These are phyloP conservation scores for Mimachlamys varia DNA, from an alignment of 2,888 invertebrate species.

Conservation along the genomic window DNA sequence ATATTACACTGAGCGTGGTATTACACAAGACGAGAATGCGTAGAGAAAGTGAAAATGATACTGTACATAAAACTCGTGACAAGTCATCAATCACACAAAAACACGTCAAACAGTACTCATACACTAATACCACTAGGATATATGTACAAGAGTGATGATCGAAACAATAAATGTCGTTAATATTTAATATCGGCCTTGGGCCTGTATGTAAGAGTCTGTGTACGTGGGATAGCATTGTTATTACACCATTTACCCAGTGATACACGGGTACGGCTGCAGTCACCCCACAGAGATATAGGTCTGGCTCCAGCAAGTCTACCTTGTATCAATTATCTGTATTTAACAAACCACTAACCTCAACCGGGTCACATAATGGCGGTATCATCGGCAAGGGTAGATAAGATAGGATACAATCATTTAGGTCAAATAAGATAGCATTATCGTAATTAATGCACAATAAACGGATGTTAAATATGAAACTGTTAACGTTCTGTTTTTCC, in stretches of 20 bases:
- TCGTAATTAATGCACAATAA: not conserved
- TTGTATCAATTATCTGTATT: not conserved
- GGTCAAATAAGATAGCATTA: not conserved
- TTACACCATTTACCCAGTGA: no score
- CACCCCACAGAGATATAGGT: not conserved
- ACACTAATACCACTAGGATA: no score
- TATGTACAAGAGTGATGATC: no score
- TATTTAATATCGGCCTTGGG: not conserved
- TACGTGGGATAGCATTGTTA: not conserved
- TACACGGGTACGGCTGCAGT: no score
- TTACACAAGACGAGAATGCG: no score
- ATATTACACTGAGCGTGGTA: no score
- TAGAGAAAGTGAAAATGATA: no score
- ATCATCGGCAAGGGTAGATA: not conserved
- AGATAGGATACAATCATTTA: not conserved
- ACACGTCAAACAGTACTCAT: no score
- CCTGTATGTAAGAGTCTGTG: not conserved
- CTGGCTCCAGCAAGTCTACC: not conserved
- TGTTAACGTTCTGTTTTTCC: not conserved
- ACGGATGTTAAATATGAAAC: not conserved
- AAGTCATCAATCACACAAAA: no score
- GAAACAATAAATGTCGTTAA: not conserved
- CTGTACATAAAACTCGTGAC: no score
- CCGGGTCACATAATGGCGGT: not conserved
- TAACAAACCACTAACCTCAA: not conserved